Evolutionary conservation across 2,888 invertebrate genomes (phyloP).

Genomic region (Cephus nigrinus): DNA sequence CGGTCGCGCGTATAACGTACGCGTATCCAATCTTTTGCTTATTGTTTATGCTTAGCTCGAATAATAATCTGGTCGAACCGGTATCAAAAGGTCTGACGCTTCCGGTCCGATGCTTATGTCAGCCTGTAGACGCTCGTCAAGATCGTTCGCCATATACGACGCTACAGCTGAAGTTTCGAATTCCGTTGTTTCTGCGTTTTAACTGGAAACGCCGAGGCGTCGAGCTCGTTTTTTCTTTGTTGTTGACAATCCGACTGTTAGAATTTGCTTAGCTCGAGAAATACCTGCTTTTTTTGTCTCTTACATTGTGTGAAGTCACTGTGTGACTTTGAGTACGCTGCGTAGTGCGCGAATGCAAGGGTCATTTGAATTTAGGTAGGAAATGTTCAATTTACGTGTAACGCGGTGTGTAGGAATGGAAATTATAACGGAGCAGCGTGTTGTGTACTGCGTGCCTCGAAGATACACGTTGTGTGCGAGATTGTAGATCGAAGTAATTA

Average conservation of each 20-base stretch:
- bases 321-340: background rate
- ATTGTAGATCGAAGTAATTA: background rate
- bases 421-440: background rate
- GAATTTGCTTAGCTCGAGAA: background rate
- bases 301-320: background rate
- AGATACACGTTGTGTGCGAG: background rate
- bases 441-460: background rate
- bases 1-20: background rate
- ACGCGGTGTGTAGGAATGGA: background rate
- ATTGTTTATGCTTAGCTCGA: background rate
- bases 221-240: background rate
- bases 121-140: background rate
- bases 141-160: background rate
- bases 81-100: background rate
- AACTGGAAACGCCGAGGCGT: background rate
- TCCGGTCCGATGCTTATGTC: background rate
- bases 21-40: background rate
- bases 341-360: background rate
- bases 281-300: background rate
- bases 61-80: background rate
- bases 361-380: background rate
- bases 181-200: background rate
- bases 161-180: background rate
- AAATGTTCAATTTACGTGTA: background rate
- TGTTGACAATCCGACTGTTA: background rate